Percentiles rank a stretch among this genome's conserved stretches.
phyloP scores from a whole-genome alignment of 1,140 invertebrate species.

The Samia ricini region DNA sequence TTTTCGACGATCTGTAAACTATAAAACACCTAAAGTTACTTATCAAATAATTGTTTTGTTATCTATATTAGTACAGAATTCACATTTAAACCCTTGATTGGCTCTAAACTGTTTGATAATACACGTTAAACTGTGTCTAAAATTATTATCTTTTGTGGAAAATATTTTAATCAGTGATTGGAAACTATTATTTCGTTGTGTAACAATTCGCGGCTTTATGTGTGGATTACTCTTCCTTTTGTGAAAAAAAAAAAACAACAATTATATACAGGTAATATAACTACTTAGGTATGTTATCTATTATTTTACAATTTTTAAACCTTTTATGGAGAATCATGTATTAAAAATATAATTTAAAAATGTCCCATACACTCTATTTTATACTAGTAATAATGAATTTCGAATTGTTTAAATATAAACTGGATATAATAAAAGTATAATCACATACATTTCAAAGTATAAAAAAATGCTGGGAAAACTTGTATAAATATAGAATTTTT shows the following conservation, averaged over 20 bases:
- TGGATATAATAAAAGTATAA: too few relatives aligned
- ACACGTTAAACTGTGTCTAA: slow-evolving; percentile 47
- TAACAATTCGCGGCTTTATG: slow-evolving; percentile 3
- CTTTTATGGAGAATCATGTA: too few relatives aligned
- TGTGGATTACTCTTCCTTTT: background rate
- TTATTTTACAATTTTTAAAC: background rate
- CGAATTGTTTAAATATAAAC: too few relatives aligned
- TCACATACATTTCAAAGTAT: too few relatives aligned
- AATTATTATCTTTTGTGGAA: slow-evolving; percentile 37
- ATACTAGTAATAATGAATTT: too few relatives aligned
- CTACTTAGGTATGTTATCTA: slow-evolving; percentile 1
- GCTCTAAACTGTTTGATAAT: slow-evolving; percentile 62
- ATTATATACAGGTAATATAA: background rate
- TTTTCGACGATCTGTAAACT: slow-evolving; percentile 45
- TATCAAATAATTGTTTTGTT: slow-evolving; percentile 66
- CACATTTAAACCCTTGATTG: slow-evolving; percentile 71
- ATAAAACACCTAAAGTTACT: slow-evolving; percentile 49
- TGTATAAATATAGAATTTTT: background rate
- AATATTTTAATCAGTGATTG: slow-evolving; percentile 39
- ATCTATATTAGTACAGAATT: slow-evolving; percentile 68
- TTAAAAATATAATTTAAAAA: too few relatives aligned
- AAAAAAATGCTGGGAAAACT: background rate
- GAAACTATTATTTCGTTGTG: slow-evolving; percentile 16
- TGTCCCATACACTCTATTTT: too few relatives aligned
- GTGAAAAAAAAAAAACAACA: background rate